Evolutionary conservation across 2,797 vertebrate species (phyloP).

Genomic region (Alexandromys oeconomus): DNA sequence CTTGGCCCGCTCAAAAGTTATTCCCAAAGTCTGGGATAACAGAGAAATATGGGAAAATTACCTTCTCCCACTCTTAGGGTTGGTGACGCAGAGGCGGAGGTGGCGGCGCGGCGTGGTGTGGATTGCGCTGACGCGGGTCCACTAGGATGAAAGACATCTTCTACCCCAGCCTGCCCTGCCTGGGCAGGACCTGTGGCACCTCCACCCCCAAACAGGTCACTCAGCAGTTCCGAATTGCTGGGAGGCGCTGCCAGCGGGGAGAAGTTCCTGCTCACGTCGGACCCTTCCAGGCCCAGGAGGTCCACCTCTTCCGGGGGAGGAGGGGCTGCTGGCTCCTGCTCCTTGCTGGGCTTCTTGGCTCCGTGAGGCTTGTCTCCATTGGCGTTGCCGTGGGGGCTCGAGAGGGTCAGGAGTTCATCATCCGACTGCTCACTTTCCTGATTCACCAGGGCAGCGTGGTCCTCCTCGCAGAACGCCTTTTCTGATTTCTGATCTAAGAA

Average conservation of each 20-base stretch:
- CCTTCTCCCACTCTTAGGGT: slow-evolving; percentile 92
- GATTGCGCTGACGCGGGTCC: slow-evolving; percentile 93
- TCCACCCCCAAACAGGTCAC: slow-evolving; percentile 93
- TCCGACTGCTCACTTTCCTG: slow-evolving; percentile 98
- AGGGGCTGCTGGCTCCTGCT: slow-evolving; percentile 84
- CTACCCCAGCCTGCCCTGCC: slow-evolving; percentile 85
- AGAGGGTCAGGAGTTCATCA: slow-evolving; percentile 98
- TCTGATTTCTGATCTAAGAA: slow-evolving; percentile 90
- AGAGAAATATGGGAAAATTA: slow-evolving; percentile 74
- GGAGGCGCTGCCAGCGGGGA: slow-evolving; percentile 88
- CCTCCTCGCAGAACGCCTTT: slow-evolving; percentile 91
- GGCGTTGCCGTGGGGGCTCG: slow-evolving; percentile 95
- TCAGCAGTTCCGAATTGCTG: slow-evolving; percentile 94
- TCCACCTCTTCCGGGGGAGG: slow-evolving; percentile 93
- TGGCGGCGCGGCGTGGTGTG: slow-evolving; percentile 92
- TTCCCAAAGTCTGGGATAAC: background rate
- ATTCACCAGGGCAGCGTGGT: slow-evolving; percentile 91
- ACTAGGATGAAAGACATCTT: slow-evolving; percentile 88
- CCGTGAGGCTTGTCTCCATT: slow-evolving; percentile 89
- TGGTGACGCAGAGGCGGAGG: slow-evolving; percentile 93
- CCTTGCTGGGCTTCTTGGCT: slow-evolving; percentile 87
- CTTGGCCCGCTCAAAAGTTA: background rate
- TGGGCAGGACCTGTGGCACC: slow-evolving; percentile 83
- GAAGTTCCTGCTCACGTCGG: slow-evolving; percentile 87
- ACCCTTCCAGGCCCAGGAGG: slow-evolving; percentile 94